Conservation (phyloP, 2,797 vertebrate genomes). For the Microchirus variegatus region DNA sequence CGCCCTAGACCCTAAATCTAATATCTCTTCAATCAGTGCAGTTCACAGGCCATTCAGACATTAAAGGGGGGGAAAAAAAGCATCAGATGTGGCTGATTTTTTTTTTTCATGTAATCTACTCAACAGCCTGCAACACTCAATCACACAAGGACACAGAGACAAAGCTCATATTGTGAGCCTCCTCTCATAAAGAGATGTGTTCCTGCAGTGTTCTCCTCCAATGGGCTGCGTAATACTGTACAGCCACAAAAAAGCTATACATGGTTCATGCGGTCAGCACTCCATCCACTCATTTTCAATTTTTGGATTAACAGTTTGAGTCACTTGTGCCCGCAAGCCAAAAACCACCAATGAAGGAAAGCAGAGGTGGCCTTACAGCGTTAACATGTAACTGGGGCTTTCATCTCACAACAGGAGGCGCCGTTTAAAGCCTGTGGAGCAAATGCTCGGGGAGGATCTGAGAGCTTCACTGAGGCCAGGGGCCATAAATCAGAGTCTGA, state of each 20-base stretch:
- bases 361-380: constrained; percentile 3
- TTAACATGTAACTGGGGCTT: constrained; percentile 32
- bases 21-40: no score
- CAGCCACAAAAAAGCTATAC: constrained; percentile 22
- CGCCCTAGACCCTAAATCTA: no score
- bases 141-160: constrained; percentile 39
- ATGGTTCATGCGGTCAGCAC: constrained; percentile 1
- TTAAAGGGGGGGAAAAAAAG: no score
- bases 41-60: no score
- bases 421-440: constrained; percentile 53
- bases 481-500: constrained; percentile 57
- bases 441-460: constrained; percentile 61
- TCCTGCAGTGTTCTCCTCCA: constrained; percentile 32
- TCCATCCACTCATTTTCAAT: constrained; percentile 7
- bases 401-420: constrained; percentile 62
- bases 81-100: no score
- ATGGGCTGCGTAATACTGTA: constrained; percentile 9
- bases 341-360: constrained; percentile 22
- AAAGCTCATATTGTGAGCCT: constrained; percentile 51
- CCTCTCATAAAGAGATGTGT: constrained; percentile 31
- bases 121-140: not conserved
- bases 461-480: constrained; percentile 33
- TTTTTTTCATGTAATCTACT: constrained; percentile 10
- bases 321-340: constrained; percentile 8
- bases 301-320: constrained; percentile 12